Conservation (phyloP, 2,113 vertebrate species). For the Rhodinocichla rosea region DNA sequence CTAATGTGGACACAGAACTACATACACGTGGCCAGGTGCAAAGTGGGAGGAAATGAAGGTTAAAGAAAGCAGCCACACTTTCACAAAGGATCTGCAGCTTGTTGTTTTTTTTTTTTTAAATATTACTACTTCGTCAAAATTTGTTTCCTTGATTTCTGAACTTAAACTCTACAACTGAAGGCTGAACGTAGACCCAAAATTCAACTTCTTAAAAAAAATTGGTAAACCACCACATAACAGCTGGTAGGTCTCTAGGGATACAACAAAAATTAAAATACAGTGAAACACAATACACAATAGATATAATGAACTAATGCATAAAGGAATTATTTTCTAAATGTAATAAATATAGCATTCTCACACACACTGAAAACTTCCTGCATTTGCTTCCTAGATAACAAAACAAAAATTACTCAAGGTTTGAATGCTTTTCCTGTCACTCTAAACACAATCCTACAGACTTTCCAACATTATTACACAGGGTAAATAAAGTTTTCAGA, state of each 20-base stretch:
- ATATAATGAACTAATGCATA: background rate
- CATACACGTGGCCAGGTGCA: too few relatives aligned
- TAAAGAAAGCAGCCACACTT: background rate
- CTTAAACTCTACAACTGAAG: background rate
- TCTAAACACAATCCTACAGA: background rate
- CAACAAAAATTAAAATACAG: background rate
- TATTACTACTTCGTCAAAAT: background rate
- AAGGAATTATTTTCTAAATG: background rate
- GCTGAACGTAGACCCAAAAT: background rate
- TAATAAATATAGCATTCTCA: background rate
- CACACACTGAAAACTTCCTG: background rate
- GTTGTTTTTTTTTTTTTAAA: too few relatives aligned
- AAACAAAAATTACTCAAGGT: background rate
- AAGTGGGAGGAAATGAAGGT: too few relatives aligned
- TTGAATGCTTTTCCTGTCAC: background rate
- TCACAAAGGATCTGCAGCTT: background rate
- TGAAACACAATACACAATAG: background rate
- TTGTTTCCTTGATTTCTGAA: background rate
- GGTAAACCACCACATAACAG: background rate
- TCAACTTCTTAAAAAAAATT: too few relatives aligned
- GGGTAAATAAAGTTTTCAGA: background rate
- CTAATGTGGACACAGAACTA: too few relatives aligned
- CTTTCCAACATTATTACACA: background rate
- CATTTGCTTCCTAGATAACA: background rate
- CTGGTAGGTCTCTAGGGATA: background rate